Evolutionary conservation across 2,113 vertebrate species (phyloP).

Genomic region (Sula dactylatra): DNA sequence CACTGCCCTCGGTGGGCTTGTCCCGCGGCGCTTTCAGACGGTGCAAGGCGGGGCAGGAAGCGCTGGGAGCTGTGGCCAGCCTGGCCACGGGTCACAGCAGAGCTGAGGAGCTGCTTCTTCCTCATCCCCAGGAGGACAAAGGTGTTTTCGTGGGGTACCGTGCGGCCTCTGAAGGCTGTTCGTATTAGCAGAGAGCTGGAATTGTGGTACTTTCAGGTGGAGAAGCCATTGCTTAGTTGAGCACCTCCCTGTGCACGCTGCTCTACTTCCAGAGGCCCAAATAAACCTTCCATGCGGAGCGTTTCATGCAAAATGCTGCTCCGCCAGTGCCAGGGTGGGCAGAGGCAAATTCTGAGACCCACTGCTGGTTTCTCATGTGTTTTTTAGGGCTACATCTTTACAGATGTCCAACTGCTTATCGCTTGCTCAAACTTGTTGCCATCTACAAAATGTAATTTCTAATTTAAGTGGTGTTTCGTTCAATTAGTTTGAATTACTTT

Average conservation of each 20-base stretch:
- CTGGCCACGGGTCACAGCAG: accelerated
- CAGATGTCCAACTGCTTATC: accelerated
- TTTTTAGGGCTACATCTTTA: accelerated
- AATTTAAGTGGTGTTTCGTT: background rate
- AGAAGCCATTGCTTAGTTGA: accelerated
- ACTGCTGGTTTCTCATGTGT: too few species aligned
- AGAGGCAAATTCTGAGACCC: too few species aligned
- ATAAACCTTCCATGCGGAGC: accelerated
- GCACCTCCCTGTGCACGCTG: accelerated
- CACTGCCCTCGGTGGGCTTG: background rate
- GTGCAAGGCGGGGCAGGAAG: background rate
- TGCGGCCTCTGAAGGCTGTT: accelerated
- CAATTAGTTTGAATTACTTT: background rate
- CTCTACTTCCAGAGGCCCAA: background rate
- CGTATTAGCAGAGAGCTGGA: background rate
- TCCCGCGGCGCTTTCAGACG: too few species aligned
- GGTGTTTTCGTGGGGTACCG: accelerated
- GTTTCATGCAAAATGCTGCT: accelerated
- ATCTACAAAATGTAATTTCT: background rate
- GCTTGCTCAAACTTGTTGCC: background rate
- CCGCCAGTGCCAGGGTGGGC: background rate
- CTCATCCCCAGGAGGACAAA: background rate
- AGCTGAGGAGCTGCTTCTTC: background rate
- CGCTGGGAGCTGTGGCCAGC: background rate
- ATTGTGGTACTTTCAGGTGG: accelerated